phyloP scores from a whole-genome alignment of 2,113 vertebrate species.

The Grallaria varia region DNA sequence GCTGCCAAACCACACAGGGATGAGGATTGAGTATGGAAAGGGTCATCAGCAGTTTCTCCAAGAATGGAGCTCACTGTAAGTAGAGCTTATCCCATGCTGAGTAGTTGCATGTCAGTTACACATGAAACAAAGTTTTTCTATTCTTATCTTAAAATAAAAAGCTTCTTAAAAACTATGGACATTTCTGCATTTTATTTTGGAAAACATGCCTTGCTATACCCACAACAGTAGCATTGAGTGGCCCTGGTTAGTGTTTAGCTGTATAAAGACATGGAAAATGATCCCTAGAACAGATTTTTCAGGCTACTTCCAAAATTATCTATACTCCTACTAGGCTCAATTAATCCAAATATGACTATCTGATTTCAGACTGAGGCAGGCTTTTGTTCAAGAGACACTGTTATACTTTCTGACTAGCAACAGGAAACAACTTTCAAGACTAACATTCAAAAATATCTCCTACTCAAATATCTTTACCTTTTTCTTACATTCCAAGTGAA shows the following conservation, averaged over 20 bases:
- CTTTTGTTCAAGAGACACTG: background rate
- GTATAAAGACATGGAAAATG: background rate
- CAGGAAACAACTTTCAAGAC: background rate
- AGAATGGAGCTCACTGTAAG: background rate
- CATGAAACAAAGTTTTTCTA: background rate
- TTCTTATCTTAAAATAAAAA: background rate
- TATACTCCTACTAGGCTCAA: background rate
- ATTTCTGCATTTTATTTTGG: background rate
- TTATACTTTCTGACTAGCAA: background rate
- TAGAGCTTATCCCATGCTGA: background rate
- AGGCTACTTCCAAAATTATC: background rate
- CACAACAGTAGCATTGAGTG: background rate
- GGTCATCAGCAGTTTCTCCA: background rate
- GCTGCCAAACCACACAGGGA: background rate
- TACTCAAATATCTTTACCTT: background rate
- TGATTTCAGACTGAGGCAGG: background rate
- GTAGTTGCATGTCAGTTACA: background rate
- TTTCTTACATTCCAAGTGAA: background rate
- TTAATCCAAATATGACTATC: background rate
- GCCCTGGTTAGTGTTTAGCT: background rate
- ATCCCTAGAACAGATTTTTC: background rate
- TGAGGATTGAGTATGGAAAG: background rate
- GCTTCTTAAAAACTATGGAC: background rate
- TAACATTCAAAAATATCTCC: background rate
- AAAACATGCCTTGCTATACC: background rate